These are phyloP conservation scores for Fabriciana adippe DNA, from an alignment of 2,888 invertebrate genomes.

Conservation along the genomic window DNA sequence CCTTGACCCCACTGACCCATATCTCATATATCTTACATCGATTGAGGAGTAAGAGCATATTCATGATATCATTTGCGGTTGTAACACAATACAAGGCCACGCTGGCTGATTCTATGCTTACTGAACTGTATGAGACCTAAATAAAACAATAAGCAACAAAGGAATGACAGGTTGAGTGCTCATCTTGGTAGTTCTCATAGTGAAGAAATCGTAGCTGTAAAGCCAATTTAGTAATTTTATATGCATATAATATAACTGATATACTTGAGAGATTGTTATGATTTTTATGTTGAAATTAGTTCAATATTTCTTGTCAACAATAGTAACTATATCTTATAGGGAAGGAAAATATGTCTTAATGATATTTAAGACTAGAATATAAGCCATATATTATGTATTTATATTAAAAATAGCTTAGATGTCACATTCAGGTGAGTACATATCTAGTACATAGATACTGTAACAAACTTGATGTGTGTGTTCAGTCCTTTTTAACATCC, in stretches of 20 bases:
- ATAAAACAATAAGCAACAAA: slow-evolving; percentile 68
- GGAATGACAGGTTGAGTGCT: slow-evolving; percentile 60
- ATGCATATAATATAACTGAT: slow-evolving; percentile 28
- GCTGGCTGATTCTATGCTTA: slow-evolving; percentile 41
- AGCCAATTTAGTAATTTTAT: slow-evolving; percentile 49
- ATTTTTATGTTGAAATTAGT: not conserved
- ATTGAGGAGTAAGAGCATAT: slow-evolving; percentile 34
- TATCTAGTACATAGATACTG: too few species aligned
- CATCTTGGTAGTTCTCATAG: slow-evolving; percentile 53
- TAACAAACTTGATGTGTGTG: too few species aligned
- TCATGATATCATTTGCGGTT: slow-evolving; percentile 42
- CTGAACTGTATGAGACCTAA: slow-evolving; percentile 52
- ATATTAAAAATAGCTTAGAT: too few species aligned
- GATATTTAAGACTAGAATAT: too few species aligned
- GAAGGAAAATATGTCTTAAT: too few species aligned
- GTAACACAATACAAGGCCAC: slow-evolving; percentile 43
- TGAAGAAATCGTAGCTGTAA: slow-evolving; percentile 57
- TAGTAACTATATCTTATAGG: not conserved
- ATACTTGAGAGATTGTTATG: not conserved
- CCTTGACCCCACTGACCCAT: slow-evolving; percentile 37
- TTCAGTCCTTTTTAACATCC: too few species aligned
- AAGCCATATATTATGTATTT: too few species aligned
- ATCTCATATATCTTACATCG: slow-evolving; percentile 36
- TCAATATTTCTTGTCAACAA: not conserved
- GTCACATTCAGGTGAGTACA: too few species aligned